A percentile compares a stretch with the other conserved stretches of the same genome.
These are phyloP conservation scores for Manis crassicaudata DNA, from an alignment of 2,797 vertebrate species.

Conservation along the genomic window DNA sequence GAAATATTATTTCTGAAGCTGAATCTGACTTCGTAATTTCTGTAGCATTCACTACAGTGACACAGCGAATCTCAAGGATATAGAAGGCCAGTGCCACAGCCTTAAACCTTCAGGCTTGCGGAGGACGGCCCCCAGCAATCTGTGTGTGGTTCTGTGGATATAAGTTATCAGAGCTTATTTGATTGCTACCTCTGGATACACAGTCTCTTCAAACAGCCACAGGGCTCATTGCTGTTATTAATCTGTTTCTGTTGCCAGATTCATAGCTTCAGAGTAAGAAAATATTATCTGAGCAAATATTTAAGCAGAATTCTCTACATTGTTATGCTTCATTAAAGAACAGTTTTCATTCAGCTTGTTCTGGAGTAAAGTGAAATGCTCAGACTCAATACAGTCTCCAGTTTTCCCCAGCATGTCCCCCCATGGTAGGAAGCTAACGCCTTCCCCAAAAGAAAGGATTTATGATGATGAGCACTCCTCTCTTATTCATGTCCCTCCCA, in stretches of 20 bases:
- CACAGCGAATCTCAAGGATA: not conserved
- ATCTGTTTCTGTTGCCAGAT: conserved; percentile 81
- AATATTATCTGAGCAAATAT: conserved; percentile 86
- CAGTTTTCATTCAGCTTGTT: conserved; percentile 79
- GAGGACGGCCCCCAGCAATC: not conserved
- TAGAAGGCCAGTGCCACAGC: not conserved
- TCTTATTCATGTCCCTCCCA: not conserved
- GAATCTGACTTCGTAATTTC: not conserved
- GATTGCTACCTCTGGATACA: conserved; percentile 61
- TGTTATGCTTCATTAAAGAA: conserved; percentile 86
- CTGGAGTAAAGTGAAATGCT: conserved; percentile 71
- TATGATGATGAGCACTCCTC: not conserved
- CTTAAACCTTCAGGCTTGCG: not conserved
- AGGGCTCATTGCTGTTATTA: conserved; percentile 80
- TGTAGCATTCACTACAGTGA: not conserved
- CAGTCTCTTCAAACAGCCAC: conserved; percentile 76
- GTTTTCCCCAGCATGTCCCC: conserved; percentile 19
- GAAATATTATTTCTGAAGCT: not conserved
- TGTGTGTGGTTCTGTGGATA: not conserved
- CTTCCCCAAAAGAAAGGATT: not conserved
- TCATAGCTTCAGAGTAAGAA: conserved; percentile 82
- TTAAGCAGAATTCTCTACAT: conserved; percentile 85
- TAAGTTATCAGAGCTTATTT: conserved; percentile 52
- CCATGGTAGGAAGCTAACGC: not conserved
- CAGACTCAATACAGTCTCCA: conserved; percentile 63